These are phyloP conservation scores for Microchirus variegatus DNA, from an alignment of 2,797 vertebrate genomes.

Conservation along the genomic window DNA sequence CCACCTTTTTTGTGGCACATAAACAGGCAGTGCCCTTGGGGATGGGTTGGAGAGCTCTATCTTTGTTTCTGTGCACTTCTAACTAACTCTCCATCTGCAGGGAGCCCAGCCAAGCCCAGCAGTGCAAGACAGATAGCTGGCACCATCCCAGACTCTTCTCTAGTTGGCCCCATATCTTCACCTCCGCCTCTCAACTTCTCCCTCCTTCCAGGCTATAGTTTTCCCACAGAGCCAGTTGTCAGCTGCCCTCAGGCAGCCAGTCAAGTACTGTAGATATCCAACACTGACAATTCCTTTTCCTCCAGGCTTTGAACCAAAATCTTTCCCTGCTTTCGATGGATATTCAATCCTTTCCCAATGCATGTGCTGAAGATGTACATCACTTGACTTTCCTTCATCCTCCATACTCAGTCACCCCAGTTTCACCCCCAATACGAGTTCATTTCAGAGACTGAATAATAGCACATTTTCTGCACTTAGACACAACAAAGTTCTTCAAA, in stretches of 20 bases:
- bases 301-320: conserved; percentile 48
- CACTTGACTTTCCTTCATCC: conserved; percentile 36
- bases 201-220: conserved; percentile 56
- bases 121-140: conserved; percentile 78
- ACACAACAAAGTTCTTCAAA: conserved; percentile 71
- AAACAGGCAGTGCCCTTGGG: conserved; percentile 78
- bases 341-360: conserved; percentile 40
- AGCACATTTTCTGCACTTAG: conserved; percentile 52
- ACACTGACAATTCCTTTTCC: conserved; percentile 43
- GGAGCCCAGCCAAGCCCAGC: conserved; percentile 73
- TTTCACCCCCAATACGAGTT: conserved; percentile 50
- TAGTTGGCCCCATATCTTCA: conserved; percentile 64
- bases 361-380: conserved; percentile 19
- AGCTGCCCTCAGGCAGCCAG: conserved; percentile 58
- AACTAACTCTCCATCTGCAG: conserved; percentile 80
- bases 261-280: conserved; percentile 37
- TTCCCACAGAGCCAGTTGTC: conserved; percentile 61
- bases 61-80: conserved; percentile 79
- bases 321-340: conserved; percentile 26
- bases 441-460: conserved; percentile 54
- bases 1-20: conserved; percentile 68
- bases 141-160: conserved; percentile 72
- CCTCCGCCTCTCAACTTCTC: conserved; percentile 61
- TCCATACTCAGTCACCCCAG: conserved; percentile 34
- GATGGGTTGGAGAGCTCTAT: conserved; percentile 69